These are phyloP conservation scores for Anolis apletophallus DNA, from an alignment of 2,797 vertebrate species.

Conservation along the genomic window DNA sequence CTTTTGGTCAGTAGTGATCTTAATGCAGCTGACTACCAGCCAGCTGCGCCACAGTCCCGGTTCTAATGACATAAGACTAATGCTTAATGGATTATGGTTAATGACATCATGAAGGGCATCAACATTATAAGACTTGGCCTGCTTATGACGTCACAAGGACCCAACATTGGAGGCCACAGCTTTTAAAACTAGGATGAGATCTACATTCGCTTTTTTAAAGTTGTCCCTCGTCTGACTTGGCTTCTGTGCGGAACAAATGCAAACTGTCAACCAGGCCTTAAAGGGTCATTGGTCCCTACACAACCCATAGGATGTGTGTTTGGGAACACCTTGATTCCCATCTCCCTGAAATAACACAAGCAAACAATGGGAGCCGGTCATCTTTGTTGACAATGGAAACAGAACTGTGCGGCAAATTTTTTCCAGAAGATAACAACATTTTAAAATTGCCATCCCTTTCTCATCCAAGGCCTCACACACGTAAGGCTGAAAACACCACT, in stretches of 20 bases:
- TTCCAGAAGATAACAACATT: slow-evolving; percentile 51
- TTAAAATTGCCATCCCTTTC: slow-evolving; percentile 41
- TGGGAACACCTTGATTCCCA: slow-evolving; percentile 55
- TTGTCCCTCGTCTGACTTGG: neutral
- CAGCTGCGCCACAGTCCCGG: too few species aligned
- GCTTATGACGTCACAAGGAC: neutral
- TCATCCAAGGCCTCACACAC: neutral
- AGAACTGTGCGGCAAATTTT: slow-evolving; percentile 51
- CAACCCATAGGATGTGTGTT: slow-evolving; percentile 49
- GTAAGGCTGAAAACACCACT: neutral
- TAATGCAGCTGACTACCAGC: too few species aligned
- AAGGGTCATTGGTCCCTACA: slow-evolving; percentile 39
- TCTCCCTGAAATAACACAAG: slow-evolving; percentile 72
- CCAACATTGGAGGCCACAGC: neutral
- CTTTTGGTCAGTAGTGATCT: too few species aligned
- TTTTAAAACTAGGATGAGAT: neutral
- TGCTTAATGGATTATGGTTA: too few species aligned
- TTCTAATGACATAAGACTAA: too few species aligned
- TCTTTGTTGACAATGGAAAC: slow-evolving; percentile 64
- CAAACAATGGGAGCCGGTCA: slow-evolving; percentile 63
- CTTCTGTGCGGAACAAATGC: neutral
- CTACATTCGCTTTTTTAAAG: too few species aligned
- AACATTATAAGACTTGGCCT: neutral
- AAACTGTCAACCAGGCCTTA: neutral
- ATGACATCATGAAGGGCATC: too few species aligned